Evolutionary conservation across 2,797 vertebrate genomes (phyloP).

Genomic region (Sebastes vulpes): DNA sequence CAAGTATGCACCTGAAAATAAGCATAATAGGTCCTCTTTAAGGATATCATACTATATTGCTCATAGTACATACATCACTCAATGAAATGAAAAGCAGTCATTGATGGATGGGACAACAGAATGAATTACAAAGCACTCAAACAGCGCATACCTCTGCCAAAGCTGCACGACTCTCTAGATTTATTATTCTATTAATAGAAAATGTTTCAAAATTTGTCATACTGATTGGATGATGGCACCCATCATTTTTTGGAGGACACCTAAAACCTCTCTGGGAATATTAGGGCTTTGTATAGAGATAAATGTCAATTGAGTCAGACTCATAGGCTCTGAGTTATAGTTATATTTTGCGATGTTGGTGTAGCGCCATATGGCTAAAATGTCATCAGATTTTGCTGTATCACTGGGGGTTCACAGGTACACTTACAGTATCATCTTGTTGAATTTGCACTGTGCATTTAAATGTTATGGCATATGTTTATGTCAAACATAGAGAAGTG

Average conservation of each 20-base stretch:
- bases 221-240: slow-evolving; percentile 27
- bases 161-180: slow-evolving; percentile 15
- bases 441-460: background rate
- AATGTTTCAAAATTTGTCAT: slow-evolving; percentile 44
- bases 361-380: background rate
- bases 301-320: background rate
- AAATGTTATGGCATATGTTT: background rate
- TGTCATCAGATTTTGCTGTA: background rate
- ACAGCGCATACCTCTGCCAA: slow-evolving; percentile 12
- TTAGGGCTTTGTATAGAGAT: slow-evolving; percentile 2
- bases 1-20: background rate
- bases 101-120: slow-evolving; percentile 36
- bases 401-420: background rate
- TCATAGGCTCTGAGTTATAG: background rate
- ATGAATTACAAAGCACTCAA: slow-evolving; percentile 44
- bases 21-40: background rate
- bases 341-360: background rate
- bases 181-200: slow-evolving; percentile 45
- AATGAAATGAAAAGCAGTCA: slow-evolving; percentile 9
- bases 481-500: background rate
- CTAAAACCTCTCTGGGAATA: slow-evolving; percentile 11
- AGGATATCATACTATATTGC: background rate
- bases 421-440: background rate
- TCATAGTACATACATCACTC: slow-evolving; percentile 1
- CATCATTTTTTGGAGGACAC: slow-evolving; percentile 18